phyloP scores from a whole-genome alignment of 1,140 invertebrate species.

The Heliconius nattereri region DNA sequence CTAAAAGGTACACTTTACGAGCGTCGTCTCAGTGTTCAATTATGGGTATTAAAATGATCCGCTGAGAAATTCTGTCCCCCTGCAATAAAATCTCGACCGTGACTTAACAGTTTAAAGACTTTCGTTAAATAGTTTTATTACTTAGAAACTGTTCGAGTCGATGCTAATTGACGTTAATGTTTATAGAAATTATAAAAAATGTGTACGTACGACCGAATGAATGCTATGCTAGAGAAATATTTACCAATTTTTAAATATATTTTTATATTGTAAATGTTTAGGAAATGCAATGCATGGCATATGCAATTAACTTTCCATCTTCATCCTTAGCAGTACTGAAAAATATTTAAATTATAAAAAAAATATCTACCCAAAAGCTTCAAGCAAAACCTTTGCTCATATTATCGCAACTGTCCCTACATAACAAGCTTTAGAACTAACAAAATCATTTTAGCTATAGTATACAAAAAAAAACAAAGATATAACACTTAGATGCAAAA shows the following conservation, averaged over 20 bases:
- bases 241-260: no score
- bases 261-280: no score
- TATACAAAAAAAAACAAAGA: constrained; percentile 60
- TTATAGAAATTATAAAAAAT: not conserved
- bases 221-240: no score
- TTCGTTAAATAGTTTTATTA: constrained; percentile 17
- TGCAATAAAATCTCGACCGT: constrained; percentile 5
- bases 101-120: constrained; percentile 5
- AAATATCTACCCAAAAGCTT: not conserved
- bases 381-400: not conserved
- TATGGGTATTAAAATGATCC: constrained; percentile 8
- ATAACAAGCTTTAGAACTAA: constrained; percentile 35
- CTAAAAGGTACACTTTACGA: not conserved
- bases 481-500: constrained; percentile 74
- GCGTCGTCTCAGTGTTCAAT: constrained; percentile 6
- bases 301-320: no score
- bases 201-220: no score
- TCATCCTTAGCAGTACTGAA: not conserved
- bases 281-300: no score
- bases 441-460: constrained; percentile 50
- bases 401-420: constrained; percentile 39
- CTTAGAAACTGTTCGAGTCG: constrained; percentile 9
- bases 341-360: not conserved
- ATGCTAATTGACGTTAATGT: not conserved
- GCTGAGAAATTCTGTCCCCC: constrained; percentile 10